A percentile compares a stretch with the other conserved stretches of the same genome.
Conservation (phyloP, 2,888 invertebrate species). For the Agrochola litura region DNA sequence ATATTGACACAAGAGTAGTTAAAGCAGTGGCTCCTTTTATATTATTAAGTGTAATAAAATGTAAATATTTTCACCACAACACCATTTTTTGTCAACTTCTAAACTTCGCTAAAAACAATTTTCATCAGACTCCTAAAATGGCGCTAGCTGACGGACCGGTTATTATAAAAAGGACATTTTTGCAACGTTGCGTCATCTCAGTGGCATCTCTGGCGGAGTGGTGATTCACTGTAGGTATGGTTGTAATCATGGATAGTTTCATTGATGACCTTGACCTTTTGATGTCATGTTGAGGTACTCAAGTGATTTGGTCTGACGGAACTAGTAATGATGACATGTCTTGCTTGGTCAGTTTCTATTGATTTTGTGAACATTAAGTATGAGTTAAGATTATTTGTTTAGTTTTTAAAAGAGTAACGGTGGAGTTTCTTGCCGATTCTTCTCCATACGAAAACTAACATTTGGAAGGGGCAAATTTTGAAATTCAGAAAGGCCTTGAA, state of each 20-base stretch:
- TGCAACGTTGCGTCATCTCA: slow-evolving; percentile 48
- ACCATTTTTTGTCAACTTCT: slow-evolving; percentile 27
- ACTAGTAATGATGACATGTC: slow-evolving; percentile 8
- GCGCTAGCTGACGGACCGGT: slow-evolving; percentile 44
- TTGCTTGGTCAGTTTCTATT: not conserved
- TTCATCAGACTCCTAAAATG: slow-evolving; percentile 49
- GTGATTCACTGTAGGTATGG: slow-evolving; percentile 60
- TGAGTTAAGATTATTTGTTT: too few relatives aligned
- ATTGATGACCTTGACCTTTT: slow-evolving; percentile 60
- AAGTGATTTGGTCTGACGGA: slow-evolving; percentile 23
- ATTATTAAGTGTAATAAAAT: not conserved
- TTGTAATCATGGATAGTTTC: slow-evolving; percentile 13
- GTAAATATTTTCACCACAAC: slow-evolving; percentile 28
- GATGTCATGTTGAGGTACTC: slow-evolving; percentile 1
- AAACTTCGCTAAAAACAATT: slow-evolving; percentile 40
- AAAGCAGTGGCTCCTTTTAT: too few relatives aligned
- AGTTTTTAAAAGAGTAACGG: too few relatives aligned
- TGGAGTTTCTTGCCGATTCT: too few relatives aligned
- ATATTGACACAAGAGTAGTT: too few relatives aligned
- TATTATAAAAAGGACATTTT: slow-evolving; percentile 48
- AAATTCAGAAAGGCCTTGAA: too few relatives aligned
- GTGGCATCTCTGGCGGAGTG: slow-evolving; percentile 28
- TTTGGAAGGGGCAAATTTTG: too few relatives aligned
- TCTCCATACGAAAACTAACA: too few relatives aligned
- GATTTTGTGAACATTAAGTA: not conserved